A percentile compares a stretch with the other conserved stretches of the same genome.
Conservation (phyloP, 2,113 vertebrate genomes). For the Cottus gobio region DNA sequence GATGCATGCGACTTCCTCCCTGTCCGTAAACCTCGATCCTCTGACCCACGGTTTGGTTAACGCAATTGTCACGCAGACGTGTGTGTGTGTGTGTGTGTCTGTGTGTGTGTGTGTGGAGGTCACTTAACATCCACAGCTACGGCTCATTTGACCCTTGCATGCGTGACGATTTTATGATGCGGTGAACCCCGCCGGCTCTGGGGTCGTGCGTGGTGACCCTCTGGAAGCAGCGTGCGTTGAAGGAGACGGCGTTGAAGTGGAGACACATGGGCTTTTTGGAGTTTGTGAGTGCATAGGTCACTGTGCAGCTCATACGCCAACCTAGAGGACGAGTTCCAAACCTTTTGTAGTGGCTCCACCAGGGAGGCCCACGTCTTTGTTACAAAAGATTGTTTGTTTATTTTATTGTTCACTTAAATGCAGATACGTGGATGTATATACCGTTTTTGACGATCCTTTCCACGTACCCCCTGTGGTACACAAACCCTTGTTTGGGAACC, state of each 20-base stretch:
- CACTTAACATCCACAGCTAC: constrained; percentile 59
- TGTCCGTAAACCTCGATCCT: constrained; percentile 28
- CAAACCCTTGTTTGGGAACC: no score
- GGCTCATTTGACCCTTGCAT: constrained; percentile 67
- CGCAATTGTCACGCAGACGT: constrained; percentile 45
- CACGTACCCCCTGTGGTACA: background rate
- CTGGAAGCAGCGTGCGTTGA: constrained; percentile 14
- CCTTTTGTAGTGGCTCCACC: background rate
- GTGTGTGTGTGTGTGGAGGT: background rate
- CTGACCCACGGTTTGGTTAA: constrained; percentile 22
- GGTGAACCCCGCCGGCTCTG: constrained; percentile 35
- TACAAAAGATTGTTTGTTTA: background rate
- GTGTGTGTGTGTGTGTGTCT: background rate
- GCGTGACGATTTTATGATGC: constrained; percentile 65
- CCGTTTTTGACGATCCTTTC: background rate
- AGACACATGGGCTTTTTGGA: constrained; percentile 46
- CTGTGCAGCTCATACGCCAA: constrained; percentile 14
- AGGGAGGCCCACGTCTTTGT: background rate
- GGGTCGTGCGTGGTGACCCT: constrained; percentile 5
- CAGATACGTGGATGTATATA: background rate
- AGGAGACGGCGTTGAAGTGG: constrained; percentile 23
- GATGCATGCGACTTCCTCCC: constrained; percentile 27
- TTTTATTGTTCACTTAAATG: background rate
- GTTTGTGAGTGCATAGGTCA: constrained; percentile 26
- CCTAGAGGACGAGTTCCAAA: background rate